A percentile compares a stretch with the other conserved stretches of the same genome.
Evolutionary conservation across 2,797 vertebrate species (phyloP).

Genomic region (Phaenicophaeus curvirostris): DNA sequence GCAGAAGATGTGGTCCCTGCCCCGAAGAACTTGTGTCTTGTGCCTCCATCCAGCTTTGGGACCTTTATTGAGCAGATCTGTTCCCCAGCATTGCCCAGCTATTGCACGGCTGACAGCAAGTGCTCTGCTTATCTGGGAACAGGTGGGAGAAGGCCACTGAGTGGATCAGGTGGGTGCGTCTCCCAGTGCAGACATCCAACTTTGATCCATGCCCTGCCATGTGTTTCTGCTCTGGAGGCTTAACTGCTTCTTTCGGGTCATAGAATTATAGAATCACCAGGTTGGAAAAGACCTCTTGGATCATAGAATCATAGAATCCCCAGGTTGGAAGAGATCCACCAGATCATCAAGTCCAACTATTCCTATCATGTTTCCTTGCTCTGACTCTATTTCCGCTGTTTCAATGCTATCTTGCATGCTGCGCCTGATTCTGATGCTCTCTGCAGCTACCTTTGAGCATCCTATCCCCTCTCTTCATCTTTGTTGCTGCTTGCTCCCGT

Average conservation of each 20-base stretch:
- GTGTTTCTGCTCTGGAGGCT: neutral
- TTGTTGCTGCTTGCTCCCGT: neutral
- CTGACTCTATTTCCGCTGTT: neutral
- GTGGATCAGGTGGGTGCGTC: neutral
- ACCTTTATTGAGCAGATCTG: neutral
- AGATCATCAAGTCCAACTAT: too few relatives aligned
- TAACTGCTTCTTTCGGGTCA: neutral
- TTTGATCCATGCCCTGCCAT: accelerated
- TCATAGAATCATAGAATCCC: too few relatives aligned
- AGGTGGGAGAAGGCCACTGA: neutral
- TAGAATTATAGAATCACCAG: too few relatives aligned
- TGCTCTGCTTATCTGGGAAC: neutral
- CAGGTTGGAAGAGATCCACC: too few relatives aligned
- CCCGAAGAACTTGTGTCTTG: neutral
- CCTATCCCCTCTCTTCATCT: neutral
- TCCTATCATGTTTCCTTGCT: neutral
- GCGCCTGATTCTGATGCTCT: accelerated
- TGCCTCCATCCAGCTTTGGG: neutral
- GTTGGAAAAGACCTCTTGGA: too few relatives aligned
- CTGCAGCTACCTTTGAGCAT: neutral
- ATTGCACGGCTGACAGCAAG: accelerated
- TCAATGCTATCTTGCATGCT: neutral
- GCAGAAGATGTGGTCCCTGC: neutral
- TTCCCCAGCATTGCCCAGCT: neutral
- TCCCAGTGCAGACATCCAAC: neutral